Base-by-base conservation (phyloP, 2,797 vertebrate species). In the Channa striata region DNA sequence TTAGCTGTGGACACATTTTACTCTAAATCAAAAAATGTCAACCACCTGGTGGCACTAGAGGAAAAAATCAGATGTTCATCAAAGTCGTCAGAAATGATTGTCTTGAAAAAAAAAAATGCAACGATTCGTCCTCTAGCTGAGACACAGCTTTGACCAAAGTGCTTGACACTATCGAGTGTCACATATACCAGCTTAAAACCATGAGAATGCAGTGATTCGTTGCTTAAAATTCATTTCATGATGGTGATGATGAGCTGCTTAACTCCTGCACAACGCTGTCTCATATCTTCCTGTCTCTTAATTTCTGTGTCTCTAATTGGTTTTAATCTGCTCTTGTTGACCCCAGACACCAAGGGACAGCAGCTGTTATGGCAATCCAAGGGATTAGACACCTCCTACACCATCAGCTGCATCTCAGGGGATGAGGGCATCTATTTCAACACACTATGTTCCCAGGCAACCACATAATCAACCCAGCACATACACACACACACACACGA, bases 371-470 rank as follows among this genome's bases (percentile, higher is more conserved):
- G 77, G 83, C 81, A 83, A 73, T 77, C 78, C 47, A 19, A 39
- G 3, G 74, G 53, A 85, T 81, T 72, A 84, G 62, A 80, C 76
- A 60, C 62, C 73, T 80, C 68, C 80, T 74, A 65, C 72, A 82
- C 72, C 56, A 81, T 72, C 68, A 77, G 74, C 56, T 62, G 70
- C 70, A 58, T 84, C 81, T 81, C 70, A 0, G 8, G 37, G 62
- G 71, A 78, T 75, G 57, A 53, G 79, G 63, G 62, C 68, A 68
- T 78, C 76, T 43, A 64, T 65, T 82, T 68, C 58, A 84, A 73
- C 80, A 77, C 53, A 78, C 58, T 72, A 59, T 64, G 64, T 80
- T 87, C 77, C 77, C 69, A 74, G 56, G 85, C 79, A 90, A 86
- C 77, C 59, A 46, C 68, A 63, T 50, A 59, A 74, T 71, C 74